phyloP scores from a whole-genome alignment of 2,888 invertebrate genomes.

The Ophion ellenae region DNA sequence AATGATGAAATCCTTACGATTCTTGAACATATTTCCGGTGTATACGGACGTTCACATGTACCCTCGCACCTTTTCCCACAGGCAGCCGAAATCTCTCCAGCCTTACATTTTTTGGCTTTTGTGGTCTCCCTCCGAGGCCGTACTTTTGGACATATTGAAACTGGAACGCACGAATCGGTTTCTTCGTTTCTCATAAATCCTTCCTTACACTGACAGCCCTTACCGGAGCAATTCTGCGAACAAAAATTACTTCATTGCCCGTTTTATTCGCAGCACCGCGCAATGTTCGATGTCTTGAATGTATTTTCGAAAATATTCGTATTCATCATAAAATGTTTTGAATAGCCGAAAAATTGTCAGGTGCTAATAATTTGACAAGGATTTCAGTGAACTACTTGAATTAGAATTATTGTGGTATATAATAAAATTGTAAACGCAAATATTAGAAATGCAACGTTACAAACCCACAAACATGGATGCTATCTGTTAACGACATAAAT shows the following conservation, averaged over 20 bases:
- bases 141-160: constrained; percentile 20
- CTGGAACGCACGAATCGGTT: constrained; percentile 32
- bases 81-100: not conserved
- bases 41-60: constrained; percentile 16
- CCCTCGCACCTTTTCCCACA: constrained; percentile 47
- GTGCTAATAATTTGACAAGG: too few relatives aligned
- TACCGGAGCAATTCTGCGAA: constrained; percentile 11
- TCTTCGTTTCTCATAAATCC: constrained; percentile 40
- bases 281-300: not conserved
- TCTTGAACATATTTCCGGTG: constrained; percentile 18
- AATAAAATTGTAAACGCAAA: too few relatives aligned
- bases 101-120: not conserved
- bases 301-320: not conserved
- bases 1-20: constrained; percentile 24
- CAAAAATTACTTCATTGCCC: not conserved
- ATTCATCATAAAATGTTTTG: too few relatives aligned
- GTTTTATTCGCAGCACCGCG: not conserved
- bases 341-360: too few relatives aligned
- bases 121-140: not conserved
- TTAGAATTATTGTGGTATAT: too few relatives aligned
- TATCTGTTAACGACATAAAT: too few relatives aligned
- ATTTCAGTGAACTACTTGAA: too few relatives aligned
- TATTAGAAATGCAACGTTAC: too few relatives aligned
- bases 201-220: constrained; percentile 43
- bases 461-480: too few relatives aligned